These are phyloP conservation scores for Strigamia transsilvanica DNA, from an alignment of 2,888 invertebrate genomes.

Conservation along the genomic window DNA sequence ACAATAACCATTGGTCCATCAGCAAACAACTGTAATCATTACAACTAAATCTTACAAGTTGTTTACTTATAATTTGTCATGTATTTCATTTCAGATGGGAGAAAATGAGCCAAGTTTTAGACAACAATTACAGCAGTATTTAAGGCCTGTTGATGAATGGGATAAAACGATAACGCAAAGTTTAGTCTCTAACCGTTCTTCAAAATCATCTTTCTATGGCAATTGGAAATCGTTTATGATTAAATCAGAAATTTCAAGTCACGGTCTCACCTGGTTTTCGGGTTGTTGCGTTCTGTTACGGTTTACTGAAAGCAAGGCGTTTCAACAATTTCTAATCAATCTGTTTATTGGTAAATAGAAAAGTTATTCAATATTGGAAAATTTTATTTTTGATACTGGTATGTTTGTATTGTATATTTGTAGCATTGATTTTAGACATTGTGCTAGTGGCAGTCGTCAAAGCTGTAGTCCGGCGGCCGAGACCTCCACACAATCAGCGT, in stretches of 20 bases:
- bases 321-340: conserved; percentile 85
- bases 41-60: neutral
- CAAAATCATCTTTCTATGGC: conserved; percentile 1
- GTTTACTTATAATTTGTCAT: neutral
- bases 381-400: neutral
- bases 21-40: too few species aligned
- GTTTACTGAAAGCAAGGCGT: conserved; percentile 73
- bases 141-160: neutral
- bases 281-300: conserved; percentile 80
- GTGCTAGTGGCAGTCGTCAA: conserved; percentile 79
- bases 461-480: conserved; percentile 77
- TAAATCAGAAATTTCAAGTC: conserved; percentile 77
- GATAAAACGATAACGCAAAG: conserved; percentile 52
- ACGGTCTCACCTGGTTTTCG: conserved; percentile 86
- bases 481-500: conserved; percentile 75
- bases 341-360: conserved; percentile 78
- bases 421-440: conserved; percentile 83
- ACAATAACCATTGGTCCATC: too few species aligned
- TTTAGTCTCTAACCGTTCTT: conserved; percentile 52
- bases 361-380: neutral
- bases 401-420: conserved; percentile 62
- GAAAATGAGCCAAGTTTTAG: neutral
- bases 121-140: neutral
- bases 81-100: neutral
- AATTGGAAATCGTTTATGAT: conserved; percentile 65